A percentile compares a stretch with the other conserved stretches of the same genome.
phyloP scores from a whole-genome alignment of 2,797 vertebrate genomes.

The Nyctalus aviator region DNA sequence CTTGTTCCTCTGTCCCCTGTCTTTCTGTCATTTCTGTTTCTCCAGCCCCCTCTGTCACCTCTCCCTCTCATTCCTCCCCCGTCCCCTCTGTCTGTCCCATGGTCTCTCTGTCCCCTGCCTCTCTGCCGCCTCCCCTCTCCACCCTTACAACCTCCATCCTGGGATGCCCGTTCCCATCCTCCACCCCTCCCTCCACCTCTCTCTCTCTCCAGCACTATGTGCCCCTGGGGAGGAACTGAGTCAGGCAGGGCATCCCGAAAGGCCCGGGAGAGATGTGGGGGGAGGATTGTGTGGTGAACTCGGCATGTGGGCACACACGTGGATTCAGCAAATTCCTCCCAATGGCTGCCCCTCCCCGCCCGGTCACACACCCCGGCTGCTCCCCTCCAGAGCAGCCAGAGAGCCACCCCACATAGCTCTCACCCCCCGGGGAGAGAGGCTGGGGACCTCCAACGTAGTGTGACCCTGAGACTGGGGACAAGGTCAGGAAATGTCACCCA shows the following conservation, averaged over 20 bases:
- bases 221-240: conserved; percentile 35
- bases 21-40: conserved; percentile 14
- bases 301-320: conserved; percentile 66
- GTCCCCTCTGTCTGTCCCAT: background rate
- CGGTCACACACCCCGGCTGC: conserved; percentile 16
- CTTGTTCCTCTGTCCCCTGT: background rate
- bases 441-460: conserved; percentile 34
- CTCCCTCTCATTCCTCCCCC: background rate
- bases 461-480: conserved; percentile 78
- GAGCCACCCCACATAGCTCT: background rate
- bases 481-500: conserved; percentile 80
- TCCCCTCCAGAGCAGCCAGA: background rate
- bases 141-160: background rate
- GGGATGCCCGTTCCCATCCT: background rate
- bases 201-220: background rate
- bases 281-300: background rate
- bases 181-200: background rate
- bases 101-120: background rate
- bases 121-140: background rate
- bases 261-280: background rate
- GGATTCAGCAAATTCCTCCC: conserved; percentile 50
- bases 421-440: background rate
- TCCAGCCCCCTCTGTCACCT: background rate
- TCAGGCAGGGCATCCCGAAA: background rate
- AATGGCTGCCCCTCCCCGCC: conserved; percentile 3